Conservation (phyloP, 2,797 vertebrate species). For the Dendrocincla fuliginosa region DNA sequence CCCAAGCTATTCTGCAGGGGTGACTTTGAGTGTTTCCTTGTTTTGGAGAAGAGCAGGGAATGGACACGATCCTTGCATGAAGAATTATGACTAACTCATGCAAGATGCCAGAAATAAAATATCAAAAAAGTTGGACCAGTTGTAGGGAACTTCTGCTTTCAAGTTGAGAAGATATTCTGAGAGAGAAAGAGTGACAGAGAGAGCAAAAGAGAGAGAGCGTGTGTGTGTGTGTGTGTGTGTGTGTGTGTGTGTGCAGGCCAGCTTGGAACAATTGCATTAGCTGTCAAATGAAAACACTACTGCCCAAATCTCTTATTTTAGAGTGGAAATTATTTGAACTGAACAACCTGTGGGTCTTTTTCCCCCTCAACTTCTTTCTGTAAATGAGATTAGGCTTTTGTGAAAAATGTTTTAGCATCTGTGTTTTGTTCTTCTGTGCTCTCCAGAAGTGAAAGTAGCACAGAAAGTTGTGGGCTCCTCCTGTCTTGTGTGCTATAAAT, state of each 20-base stretch:
- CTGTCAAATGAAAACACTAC: neutral
- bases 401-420: neutral
- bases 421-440: neutral
- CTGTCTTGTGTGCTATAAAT: neutral
- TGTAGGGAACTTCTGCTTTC: neutral
- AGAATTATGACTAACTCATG: neutral
- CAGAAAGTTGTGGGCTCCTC: neutral
- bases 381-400: neutral
- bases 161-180: neutral
- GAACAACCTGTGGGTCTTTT: neutral
- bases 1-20: neutral
- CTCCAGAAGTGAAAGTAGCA: neutral
- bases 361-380: neutral
- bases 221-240: too few species aligned
- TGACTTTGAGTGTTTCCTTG: neutral
- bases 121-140: neutral
- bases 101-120: neutral
- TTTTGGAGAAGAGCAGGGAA: neutral
- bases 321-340: neutral
- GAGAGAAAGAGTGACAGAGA: neutral
- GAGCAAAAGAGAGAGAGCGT: too few species aligned
- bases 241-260: neutral
- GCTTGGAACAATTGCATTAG: neutral
- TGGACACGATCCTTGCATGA: neutral
- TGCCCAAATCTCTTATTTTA: neutral